A percentile compares a stretch with the other conserved stretches of the same genome.
Conservation (phyloP, 2,888 invertebrate genomes). For the Leptinotarsa juncta region DNA sequence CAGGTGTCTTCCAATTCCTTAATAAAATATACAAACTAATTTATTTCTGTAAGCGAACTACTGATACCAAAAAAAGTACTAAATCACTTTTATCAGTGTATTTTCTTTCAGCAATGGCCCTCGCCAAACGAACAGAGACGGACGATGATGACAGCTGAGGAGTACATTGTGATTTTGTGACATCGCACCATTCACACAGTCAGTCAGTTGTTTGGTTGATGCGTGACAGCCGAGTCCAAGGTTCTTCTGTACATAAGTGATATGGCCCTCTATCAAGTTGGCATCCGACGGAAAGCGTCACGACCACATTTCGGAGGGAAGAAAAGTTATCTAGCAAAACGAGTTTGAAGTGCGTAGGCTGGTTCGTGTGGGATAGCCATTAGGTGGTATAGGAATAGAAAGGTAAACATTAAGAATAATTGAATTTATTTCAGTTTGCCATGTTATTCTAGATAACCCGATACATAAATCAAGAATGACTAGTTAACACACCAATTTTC, state of each 20-base stretch:
- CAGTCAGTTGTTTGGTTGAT: conserved; percentile 59
- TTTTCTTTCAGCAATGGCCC: conserved; percentile 50
- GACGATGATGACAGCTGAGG: conserved; percentile 62
- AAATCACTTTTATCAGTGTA: conserved; percentile 3
- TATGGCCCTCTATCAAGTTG: conserved; percentile 31
- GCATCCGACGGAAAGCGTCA: conserved; percentile 36
- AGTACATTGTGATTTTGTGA: conserved; percentile 59
- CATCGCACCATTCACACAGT: conserved; percentile 57
- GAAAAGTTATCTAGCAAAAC: conserved; percentile 19
- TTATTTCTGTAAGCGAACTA: too few species aligned
- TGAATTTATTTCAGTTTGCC: neutral
- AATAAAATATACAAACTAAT: too few species aligned
- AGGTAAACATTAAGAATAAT: conserved; percentile 10
- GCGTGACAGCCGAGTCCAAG: conserved; percentile 56
- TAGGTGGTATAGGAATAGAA: neutral
- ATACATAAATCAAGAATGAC: neutral
- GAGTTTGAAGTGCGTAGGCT: conserved; percentile 25
- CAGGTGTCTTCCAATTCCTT: too few species aligned
- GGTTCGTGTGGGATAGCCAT: conserved; percentile 3
- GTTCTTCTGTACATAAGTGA: conserved; percentile 37
- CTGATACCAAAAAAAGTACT: neutral
- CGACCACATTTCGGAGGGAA: neutral
- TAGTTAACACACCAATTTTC: neutral
- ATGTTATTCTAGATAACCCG: neutral
- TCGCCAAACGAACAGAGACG: conserved; percentile 55